These are phyloP conservation scores for Cheilosia scutellata DNA, from an alignment of 2,888 invertebrate genomes.

Conservation along the genomic window DNA sequence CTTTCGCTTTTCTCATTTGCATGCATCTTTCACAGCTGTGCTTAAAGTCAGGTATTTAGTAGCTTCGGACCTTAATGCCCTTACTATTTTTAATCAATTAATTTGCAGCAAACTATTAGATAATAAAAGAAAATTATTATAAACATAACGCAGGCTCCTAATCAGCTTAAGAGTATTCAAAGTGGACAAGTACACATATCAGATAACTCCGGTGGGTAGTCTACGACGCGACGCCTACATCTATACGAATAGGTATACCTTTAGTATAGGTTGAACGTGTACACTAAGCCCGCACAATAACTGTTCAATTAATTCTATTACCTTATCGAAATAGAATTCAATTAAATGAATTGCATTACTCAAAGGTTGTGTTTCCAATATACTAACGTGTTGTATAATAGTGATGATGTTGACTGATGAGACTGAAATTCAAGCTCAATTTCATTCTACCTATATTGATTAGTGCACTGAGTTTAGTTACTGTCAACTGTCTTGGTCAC, in stretches of 20 bases:
- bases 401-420: not conserved
- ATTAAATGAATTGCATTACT: slow-evolving; percentile 41
- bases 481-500: slow-evolving; percentile 48
- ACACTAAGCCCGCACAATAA: not conserved
- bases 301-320: not conserved
- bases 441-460: slow-evolving; percentile 42
- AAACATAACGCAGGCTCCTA: no score
- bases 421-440: slow-evolving; percentile 49
- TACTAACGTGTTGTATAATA: slow-evolving; percentile 35
- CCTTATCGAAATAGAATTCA: slow-evolving; percentile 38
- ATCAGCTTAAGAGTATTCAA: no score
- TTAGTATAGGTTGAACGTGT: no score
- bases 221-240: not conserved
- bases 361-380: slow-evolving; percentile 16
- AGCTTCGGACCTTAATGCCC: no score
- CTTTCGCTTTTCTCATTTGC: no score
- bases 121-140: no score
- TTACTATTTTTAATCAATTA: no score
- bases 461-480: slow-evolving; percentile 52
- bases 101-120: no score
- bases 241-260: not conserved
- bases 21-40: no score
- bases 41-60: no score
- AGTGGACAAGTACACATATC: no score
- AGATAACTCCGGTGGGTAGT: not conserved